Conservation (phyloP, 23 tunicate species). For the Ciona savignyi region DNA sequence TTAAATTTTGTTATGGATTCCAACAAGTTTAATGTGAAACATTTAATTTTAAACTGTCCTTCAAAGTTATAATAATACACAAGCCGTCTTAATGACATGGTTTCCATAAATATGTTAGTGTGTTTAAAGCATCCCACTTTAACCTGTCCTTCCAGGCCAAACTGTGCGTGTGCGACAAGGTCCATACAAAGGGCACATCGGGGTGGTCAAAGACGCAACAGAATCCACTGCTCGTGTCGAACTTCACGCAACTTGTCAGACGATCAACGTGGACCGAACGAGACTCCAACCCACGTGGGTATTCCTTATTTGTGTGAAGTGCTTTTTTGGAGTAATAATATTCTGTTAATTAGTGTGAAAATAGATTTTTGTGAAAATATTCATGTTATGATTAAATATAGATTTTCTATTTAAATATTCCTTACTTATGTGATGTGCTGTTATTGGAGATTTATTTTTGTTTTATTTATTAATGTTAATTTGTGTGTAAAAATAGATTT, state of each 20-base stretch:
- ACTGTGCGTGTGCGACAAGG: constrained; percentile 95
- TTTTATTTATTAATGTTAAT: too few relatives aligned
- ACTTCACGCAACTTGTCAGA: constrained; percentile 93
- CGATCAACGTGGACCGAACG: constrained; percentile 84
- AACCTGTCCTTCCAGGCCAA: constrained; percentile 34
- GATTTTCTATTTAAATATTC: too few relatives aligned
- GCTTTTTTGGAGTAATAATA: too few relatives aligned
- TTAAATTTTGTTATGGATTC: not conserved
- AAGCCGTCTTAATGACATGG: not conserved
- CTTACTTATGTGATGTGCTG: too few relatives aligned
- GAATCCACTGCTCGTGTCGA: constrained; percentile 92
- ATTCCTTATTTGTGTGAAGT: not conserved
- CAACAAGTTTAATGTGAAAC: not conserved
- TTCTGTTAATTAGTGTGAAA: too few relatives aligned
- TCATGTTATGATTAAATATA: too few relatives aligned
- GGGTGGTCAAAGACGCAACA: constrained; percentile 98
- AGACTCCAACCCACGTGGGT: constrained; percentile 69
- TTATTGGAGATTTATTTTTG: too few relatives aligned
- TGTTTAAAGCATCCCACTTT: not conserved
- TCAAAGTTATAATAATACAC: not conserved
- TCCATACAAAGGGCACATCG: constrained; percentile 98
- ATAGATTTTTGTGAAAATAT: too few relatives aligned
- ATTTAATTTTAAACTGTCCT: not conserved
- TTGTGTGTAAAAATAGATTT: too few relatives aligned
- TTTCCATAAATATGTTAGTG: not conserved